These are phyloP conservation scores for Ophion ventricosus DNA, from an alignment of 2,888 invertebrate species.

Conservation along the genomic window DNA sequence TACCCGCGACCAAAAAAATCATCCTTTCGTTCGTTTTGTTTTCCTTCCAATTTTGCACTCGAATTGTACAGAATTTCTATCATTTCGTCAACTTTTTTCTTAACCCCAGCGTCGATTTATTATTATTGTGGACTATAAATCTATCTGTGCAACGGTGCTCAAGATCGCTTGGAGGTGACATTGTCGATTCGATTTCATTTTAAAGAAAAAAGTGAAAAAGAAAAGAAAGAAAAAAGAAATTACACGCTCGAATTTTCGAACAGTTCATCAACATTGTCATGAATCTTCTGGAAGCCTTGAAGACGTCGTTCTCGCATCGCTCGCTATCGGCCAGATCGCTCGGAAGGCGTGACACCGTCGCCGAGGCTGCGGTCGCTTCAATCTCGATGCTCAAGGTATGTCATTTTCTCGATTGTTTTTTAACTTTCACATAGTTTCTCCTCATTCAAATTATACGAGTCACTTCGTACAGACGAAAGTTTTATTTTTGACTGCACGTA, in stretches of 20 bases:
- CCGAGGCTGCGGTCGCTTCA: constrained; percentile 94
- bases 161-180: not conserved
- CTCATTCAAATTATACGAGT: too few species aligned
- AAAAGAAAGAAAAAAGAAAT: not conserved
- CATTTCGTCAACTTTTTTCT: not conserved
- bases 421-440: not conserved
- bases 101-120: not conserved
- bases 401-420: not conserved
- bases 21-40: not conserved
- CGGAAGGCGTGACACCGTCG: constrained; percentile 94
- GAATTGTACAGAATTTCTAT: not conserved
- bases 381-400: constrained; percentile 92
- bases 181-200: not conserved
- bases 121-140: not conserved
- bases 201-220: not conserved
- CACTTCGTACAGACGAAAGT: too few species aligned
- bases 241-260: constrained; percentile 7
- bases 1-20: not conserved
- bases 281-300: constrained; percentile 94
- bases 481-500: too few species aligned
- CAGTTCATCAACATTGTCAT: constrained; percentile 97
- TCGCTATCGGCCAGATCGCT: constrained; percentile 93
- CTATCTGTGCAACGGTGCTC: not conserved
- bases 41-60: not conserved
- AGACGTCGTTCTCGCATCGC: constrained; percentile 96